phyloP scores from a whole-genome alignment of 2,113 vertebrate species.

The Semnopithecus entellus region DNA sequence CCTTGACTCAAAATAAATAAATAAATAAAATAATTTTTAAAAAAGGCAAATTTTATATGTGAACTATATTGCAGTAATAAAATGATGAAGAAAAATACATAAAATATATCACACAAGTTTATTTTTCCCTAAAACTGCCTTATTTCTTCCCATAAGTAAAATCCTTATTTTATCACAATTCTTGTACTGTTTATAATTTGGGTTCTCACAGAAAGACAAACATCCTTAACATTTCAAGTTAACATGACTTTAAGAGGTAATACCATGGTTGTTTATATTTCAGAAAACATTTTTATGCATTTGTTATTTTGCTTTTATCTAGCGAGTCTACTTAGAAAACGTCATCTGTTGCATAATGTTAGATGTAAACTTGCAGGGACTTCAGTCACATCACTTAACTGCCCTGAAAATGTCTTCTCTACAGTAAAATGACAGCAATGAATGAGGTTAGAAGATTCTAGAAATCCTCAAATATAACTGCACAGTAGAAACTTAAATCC shows the following conservation, averaged over 20 bases:
- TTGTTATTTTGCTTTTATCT: not conserved
- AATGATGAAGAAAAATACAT: not conserved
- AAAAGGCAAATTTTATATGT: not conserved
- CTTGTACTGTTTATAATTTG: not conserved
- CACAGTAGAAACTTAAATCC: not conserved
- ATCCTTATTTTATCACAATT: not conserved
- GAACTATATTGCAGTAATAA: not conserved
- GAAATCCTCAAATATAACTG: not conserved
- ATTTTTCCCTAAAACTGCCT: not conserved
- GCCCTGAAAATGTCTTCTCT: not conserved
- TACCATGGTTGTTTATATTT: not conserved
- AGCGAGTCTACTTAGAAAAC: not conserved
- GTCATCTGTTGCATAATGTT: not conserved
- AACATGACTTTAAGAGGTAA: not conserved
- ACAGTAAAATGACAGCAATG: not conserved
- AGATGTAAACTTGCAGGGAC: not conserved
- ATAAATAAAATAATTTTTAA: too few species aligned
- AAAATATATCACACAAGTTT: not conserved
- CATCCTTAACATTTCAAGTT: not conserved
- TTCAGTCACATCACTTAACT: not conserved
- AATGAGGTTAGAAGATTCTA: not conserved
- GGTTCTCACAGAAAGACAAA: not conserved
- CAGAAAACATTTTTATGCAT: not conserved
- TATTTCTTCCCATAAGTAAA: not conserved
- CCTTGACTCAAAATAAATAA: too few species aligned